phyloP scores from a whole-genome alignment of 2,113 vertebrate species.

The Crotophaga sulcirostris region DNA sequence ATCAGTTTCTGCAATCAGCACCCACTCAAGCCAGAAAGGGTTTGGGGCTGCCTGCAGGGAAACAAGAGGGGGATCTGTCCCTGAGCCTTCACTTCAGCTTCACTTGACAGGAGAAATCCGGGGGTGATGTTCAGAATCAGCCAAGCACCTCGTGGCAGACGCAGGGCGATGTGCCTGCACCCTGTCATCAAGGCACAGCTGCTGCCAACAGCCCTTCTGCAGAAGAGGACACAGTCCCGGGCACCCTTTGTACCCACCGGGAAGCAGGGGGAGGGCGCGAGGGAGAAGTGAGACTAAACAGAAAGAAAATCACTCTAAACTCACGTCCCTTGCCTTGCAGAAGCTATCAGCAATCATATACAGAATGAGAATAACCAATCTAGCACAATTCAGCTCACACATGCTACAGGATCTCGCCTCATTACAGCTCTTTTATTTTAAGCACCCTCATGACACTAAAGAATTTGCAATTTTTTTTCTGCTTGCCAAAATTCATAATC shows the following conservation, averaged over 20 bases:
- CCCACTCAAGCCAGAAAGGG: background rate
- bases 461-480: constrained; percentile 58
- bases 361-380: constrained; percentile 71
- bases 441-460: constrained; percentile 64
- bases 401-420: constrained; percentile 67
- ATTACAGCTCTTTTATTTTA: constrained; percentile 74
- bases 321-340: constrained; percentile 51
- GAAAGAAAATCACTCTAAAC: constrained; percentile 52
- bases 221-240: background rate
- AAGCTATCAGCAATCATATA: constrained; percentile 66
- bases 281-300: constrained; percentile 42
- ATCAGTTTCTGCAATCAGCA: background rate
- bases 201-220: constrained; percentile 12
- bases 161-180: background rate
- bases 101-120: background rate
- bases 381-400: constrained; percentile 69
- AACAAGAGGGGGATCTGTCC: constrained; percentile 6
- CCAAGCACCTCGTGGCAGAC: background rate
- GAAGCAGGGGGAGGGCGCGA: background rate
- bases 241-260: constrained; percentile 31
- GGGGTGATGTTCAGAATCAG: background rate
- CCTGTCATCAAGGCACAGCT: constrained; percentile 63
- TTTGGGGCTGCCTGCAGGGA: background rate
- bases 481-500: constrained; percentile 66
- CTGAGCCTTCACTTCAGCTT: background rate